Evolutionary conservation across 2,888 invertebrate genomes (phyloP).

Genomic region (Encarsia formosa): DNA sequence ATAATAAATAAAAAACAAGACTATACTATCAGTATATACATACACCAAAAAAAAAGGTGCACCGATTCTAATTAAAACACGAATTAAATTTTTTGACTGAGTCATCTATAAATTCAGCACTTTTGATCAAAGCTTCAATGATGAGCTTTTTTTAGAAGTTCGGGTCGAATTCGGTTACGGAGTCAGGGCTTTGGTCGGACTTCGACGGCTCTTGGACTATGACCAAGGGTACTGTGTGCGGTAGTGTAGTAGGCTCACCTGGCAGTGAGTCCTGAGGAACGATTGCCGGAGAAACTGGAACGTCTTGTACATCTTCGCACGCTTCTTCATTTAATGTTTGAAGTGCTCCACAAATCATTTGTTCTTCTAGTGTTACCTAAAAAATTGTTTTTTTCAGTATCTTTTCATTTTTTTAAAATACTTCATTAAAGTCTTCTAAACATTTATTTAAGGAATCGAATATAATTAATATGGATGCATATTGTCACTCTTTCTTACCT

Average conservation of each 20-base stretch:
- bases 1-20: too few relatives aligned
- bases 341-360: conserved; percentile 90
- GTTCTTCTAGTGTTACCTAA: conserved; percentile 89
- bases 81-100: too few relatives aligned
- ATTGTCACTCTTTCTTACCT: too few relatives aligned
- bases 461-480: too few relatives aligned
- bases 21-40: too few relatives aligned
- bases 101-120: neutral
- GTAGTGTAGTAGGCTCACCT: conserved; percentile 49
- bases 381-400: conserved; percentile 27
- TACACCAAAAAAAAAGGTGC: too few relatives aligned
- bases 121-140: too few relatives aligned
- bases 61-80: too few relatives aligned
- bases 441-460: too few relatives aligned
- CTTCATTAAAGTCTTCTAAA: too few relatives aligned
- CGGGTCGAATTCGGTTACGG: conserved; percentile 36
- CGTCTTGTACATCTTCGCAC: conserved; percentile 83
- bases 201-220: conserved; percentile 49
- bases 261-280: conserved; percentile 44
- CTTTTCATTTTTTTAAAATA: too few relatives aligned
- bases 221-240: conserved; percentile 50
- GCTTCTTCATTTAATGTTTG: conserved; percentile 92
- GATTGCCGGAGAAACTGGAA: conserved; percentile 41
- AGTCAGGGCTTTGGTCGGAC: conserved; percentile 48
- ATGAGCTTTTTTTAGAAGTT: too few relatives aligned